A percentile compares a stretch with the other conserved stretches of the same genome.
These are phyloP conservation scores for Lonchura striata DNA, from an alignment of 2,113 vertebrate genomes.

Conservation along the genomic window DNA sequence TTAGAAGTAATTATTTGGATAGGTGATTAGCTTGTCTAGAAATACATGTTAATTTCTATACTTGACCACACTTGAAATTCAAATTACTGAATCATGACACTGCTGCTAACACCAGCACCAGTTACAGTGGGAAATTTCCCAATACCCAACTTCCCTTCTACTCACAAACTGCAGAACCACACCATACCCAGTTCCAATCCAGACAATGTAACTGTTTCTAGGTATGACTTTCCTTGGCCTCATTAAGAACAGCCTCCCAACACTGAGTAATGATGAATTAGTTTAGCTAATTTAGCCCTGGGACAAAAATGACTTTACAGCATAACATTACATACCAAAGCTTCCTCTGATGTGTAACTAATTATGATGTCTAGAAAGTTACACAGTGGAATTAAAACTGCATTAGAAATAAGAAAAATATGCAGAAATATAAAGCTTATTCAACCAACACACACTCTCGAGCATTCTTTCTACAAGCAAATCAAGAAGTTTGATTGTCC, in stretches of 20 bases:
- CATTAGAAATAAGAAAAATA: slow-evolving; percentile 15
- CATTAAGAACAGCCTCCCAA: background rate
- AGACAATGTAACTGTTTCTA: background rate
- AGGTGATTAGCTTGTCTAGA: background rate
- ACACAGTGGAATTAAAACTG: background rate
- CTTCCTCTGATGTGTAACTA: background rate
- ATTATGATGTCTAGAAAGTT: background rate
- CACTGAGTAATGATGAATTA: background rate
- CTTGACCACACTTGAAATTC: slow-evolving; percentile 22
- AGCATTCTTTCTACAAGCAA: background rate
- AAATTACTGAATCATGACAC: background rate
- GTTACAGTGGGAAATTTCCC: background rate
- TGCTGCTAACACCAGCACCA: background rate
- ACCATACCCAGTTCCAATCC: background rate
- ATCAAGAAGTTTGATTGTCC: background rate
- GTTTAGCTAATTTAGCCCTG: slow-evolving; percentile 43
- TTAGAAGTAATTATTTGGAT: background rate
- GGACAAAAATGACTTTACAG: slow-evolving; percentile 20
- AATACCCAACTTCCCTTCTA: background rate
- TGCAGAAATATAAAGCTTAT: slow-evolving; percentile 18
- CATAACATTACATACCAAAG: slow-evolving; percentile 9
- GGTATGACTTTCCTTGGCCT: background rate
- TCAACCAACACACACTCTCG: background rate
- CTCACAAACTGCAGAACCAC: background rate
- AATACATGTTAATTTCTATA: background rate